Conservation (phyloP, 92 coral and sea anemone species). For the Palythoa grandis region DNA sequence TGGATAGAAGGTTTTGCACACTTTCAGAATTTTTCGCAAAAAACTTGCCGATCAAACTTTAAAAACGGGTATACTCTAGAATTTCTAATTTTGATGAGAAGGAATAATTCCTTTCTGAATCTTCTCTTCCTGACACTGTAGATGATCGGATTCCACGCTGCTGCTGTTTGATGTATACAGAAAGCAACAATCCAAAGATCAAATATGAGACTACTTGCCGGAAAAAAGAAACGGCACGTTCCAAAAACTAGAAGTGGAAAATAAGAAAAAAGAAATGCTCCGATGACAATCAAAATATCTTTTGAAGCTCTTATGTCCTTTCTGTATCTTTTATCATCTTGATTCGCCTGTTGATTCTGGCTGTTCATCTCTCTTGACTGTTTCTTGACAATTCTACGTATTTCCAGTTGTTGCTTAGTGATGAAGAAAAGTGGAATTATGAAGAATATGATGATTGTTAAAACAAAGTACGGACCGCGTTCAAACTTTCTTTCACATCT, state of each 20-base stretch:
- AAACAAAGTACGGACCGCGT: neutral
- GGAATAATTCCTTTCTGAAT: conserved; percentile 11
- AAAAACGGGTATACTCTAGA: neutral
- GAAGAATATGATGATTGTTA: neutral
- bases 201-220: neutral
- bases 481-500: conserved; percentile 18
- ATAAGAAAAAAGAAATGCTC: conserved; percentile 16
- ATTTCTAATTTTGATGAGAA: neutral
- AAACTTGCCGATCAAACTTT: too few species aligned
- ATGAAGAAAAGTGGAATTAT: neutral
- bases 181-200: neutral
- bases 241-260: conserved; percentile 6
- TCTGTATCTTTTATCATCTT: neutral
- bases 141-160: conserved; percentile 26
- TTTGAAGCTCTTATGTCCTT: conserved; percentile 7
- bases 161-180: conserved; percentile 10
- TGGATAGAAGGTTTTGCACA: too few species aligned
- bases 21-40: too few species aligned
- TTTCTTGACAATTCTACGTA: conserved; percentile 2
- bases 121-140: conserved; percentile 6
- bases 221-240: neutral
- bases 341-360: neutral
- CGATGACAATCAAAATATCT: conserved; percentile 8
- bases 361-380: conserved; percentile 4
- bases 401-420: conserved; percentile 31